phyloP scores from a whole-genome alignment of 2,797 vertebrate species.

The Fringilla coelebs region DNA sequence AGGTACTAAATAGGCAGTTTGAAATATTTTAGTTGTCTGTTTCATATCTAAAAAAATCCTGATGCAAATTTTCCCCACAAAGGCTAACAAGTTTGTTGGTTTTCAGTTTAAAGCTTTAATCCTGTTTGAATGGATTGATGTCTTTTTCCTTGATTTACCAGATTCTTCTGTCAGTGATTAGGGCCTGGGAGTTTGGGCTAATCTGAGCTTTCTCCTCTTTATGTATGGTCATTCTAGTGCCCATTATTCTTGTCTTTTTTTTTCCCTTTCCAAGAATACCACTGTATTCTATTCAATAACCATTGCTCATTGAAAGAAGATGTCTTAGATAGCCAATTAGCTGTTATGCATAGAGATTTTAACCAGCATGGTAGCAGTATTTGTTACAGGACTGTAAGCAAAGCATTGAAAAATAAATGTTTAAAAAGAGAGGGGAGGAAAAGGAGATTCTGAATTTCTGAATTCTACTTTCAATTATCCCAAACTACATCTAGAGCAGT shows the following conservation, averaged over 20 bases:
- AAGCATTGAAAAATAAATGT: conserved; percentile 52
- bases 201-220: conserved; percentile 48
- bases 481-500: conserved; percentile 24
- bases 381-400: conserved; percentile 55
- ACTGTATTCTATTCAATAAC: conserved; percentile 55
- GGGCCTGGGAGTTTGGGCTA: conserved; percentile 17
- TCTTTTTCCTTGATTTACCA: conserved; percentile 50
- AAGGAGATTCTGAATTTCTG: conserved; percentile 48
- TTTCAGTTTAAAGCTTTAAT: conserved; percentile 60
- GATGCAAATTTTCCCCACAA: conserved; percentile 44
- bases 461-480: conserved; percentile 63
- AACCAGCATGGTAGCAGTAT: conserved; percentile 60
- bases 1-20: not conserved
- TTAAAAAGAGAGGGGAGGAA: conserved; percentile 35
- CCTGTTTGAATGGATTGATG: conserved; percentile 55
- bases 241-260: conserved; percentile 29
- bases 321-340: conserved; percentile 62
- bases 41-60: conserved; percentile 11
- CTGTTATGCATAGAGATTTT: conserved; percentile 61
- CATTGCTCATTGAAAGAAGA: conserved; percentile 55
- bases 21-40: not conserved
- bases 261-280: conserved; percentile 12
- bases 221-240: conserved; percentile 36
- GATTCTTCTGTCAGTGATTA: conserved; percentile 50
- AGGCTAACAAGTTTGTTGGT: conserved; percentile 36